Evolutionary conservation across 2,113 vertebrate genomes (phyloP), one percentile per base, ranked within the genome.

Genomic region (Passerina amoena): DNA sequence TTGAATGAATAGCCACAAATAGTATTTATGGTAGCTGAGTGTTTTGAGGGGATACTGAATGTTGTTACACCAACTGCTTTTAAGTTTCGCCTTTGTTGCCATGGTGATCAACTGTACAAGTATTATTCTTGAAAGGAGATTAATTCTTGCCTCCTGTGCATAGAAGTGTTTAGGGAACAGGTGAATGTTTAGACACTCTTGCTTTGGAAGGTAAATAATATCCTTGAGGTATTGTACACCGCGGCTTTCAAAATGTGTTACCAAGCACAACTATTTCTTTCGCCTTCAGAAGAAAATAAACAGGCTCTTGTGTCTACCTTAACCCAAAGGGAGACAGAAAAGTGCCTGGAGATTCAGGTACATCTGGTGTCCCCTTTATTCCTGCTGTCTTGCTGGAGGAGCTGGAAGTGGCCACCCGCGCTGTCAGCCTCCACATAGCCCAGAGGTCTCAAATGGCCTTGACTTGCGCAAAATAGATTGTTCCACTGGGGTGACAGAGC

Each of bases 401-500:
- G 68, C 88, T 93, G 84, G 25, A 93, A 93, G 82, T 91, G 82
- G 77, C 59, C 82, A 78, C 64, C 50, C 56, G 0, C 82, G 59
- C 86, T 94, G 50, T 94, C 78, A 84, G 35, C 3, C 3, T 60
- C 40, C 48, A 18, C 68, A 1, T 53, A 96, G 72, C 56, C 68
- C 66, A 90, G 79, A 88, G 91, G 79, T 96, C 45, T 89, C 92
- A 89, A 82, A 79, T 82, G 77, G 92, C 81, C 90, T 92, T 94
- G 92, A 94, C 90, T 97, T 92, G 75, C 9, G 16, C 91, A 90
- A 95, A 95, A 84, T 23, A 96, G 93, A 93, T 92, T 91, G 80
- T 90, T 95, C 48, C 86, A 86, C 63, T 77, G 89, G 65, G 47
- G 61, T 95, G 92, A 91, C 94, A 95, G 81, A 95, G 82, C 78